A percentile compares a stretch with the other conserved stretches of the same genome.
phyloP scores from a whole-genome alignment of 2,888 invertebrate genomes.

The Melipona bicolor region DNA sequence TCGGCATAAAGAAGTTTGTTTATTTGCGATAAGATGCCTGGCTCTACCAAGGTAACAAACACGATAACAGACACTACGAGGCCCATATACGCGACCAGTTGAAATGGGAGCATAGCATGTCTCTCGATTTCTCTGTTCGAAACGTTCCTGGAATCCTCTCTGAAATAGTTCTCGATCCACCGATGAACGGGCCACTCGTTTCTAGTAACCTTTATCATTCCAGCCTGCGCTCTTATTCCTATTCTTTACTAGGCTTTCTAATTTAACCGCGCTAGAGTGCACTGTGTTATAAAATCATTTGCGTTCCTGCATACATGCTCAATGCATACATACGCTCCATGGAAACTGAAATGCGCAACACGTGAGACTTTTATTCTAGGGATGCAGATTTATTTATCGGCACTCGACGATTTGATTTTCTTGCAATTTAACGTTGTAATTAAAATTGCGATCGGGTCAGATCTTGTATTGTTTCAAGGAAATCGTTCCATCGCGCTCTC shows the following conservation, averaged over 20 bases:
- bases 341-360: background rate
- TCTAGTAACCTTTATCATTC: slow-evolving; percentile 51
- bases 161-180: slow-evolving; percentile 54
- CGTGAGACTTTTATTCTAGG: background rate
- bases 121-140: slow-evolving; percentile 59
- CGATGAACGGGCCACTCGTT: slow-evolving; percentile 33
- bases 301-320: background rate
- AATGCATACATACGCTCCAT: background rate
- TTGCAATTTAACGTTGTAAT: background rate
- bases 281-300: slow-evolving; percentile 51
- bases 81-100: slow-evolving; percentile 47
- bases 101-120: slow-evolving; percentile 59
- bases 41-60: slow-evolving; percentile 53
- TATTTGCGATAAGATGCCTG: slow-evolving; percentile 54
- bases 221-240: slow-evolving; percentile 17
- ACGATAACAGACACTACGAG: slow-evolving; percentile 54
- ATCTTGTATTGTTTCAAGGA: background rate
- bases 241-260: slow-evolving; percentile 33
- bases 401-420: background rate
- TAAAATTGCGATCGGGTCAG: background rate
- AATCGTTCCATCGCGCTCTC: background rate
- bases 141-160: slow-evolving; percentile 60
- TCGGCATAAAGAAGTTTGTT: slow-evolving; percentile 61
- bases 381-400: background rate
- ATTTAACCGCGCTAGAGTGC: slow-evolving; percentile 35